Percentiles rank a stretch among this genome's conserved stretches.
phyloP scores from a whole-genome alignment of 2,888 invertebrate species.

The Cephus runcator region DNA sequence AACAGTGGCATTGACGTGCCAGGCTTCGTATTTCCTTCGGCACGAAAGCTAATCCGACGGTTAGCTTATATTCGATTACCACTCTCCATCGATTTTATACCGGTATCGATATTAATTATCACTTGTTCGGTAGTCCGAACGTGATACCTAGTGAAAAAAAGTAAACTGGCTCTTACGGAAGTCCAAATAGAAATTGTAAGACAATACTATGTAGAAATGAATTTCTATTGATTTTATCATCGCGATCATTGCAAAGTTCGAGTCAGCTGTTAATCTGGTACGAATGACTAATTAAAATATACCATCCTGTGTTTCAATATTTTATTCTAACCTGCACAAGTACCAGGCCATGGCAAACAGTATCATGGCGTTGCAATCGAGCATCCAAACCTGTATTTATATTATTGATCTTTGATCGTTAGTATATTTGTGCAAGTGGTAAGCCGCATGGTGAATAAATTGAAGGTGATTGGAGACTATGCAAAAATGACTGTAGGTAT shows the following conservation, averaged over 20 bases:
- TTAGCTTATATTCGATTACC: neutral
- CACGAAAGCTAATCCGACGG: neutral
- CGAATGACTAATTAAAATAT: neutral
- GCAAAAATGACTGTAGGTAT: neutral
- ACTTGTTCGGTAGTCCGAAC: neutral
- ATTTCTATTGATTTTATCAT: too few species aligned
- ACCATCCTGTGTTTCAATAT: too few species aligned
- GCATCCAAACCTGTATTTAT: neutral
- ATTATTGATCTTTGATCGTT: neutral
- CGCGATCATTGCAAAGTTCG: too few species aligned
- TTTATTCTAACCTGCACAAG: too few species aligned
- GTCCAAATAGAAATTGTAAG: neutral
- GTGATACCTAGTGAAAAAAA: neutral
- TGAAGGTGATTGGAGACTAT: neutral
- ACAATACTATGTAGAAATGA: too few species aligned
- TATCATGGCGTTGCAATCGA: neutral
- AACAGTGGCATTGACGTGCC: neutral
- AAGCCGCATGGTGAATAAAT: neutral
- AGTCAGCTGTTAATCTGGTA: neutral
- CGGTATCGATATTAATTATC: neutral
- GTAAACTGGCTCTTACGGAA: neutral
- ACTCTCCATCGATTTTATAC: neutral
- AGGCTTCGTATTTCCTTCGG: neutral
- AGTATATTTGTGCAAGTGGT: neutral
- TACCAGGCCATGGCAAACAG: neutral